Evolutionary conservation across 2,113 vertebrate species (phyloP).

Genomic region (Tenebrosternarchus preto): DNA sequence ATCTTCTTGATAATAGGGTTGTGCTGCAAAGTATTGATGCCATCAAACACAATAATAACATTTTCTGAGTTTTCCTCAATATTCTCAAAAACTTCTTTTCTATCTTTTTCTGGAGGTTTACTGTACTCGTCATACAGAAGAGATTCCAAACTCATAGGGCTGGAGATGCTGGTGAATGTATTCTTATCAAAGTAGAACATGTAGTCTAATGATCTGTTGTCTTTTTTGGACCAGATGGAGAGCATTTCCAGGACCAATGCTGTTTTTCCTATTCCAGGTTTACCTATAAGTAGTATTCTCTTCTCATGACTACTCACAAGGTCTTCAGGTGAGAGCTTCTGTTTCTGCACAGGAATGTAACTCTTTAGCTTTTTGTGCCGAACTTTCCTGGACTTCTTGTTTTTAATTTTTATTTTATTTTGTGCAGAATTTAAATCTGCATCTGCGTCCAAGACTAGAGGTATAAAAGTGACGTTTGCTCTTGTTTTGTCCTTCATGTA

Average conservation of each 20-base stretch:
- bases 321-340: constrained; percentile 12
- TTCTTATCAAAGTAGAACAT: constrained; percentile 55
- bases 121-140: constrained; percentile 44
- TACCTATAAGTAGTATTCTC: constrained; percentile 49
- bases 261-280: constrained; percentile 59
- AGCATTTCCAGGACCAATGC: constrained; percentile 36
- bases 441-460: constrained; percentile 43
- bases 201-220: constrained; percentile 22
- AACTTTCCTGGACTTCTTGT: constrained; percentile 44
- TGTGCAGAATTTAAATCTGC: not conserved
- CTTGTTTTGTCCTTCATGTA: not conserved
- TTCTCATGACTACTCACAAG: constrained; percentile 17
- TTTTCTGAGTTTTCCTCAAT: constrained; percentile 47
- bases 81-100: constrained; percentile 40
- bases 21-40: constrained; percentile 1
- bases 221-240: constrained; percentile 41
- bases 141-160: constrained; percentile 10
- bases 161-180: constrained; percentile 3
- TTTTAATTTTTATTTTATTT: constrained; percentile 30
- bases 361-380: constrained; percentile 37
- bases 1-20: constrained; percentile 20
- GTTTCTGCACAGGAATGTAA: constrained; percentile 35
- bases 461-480: constrained; percentile 18
- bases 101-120: constrained; percentile 14
- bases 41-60: constrained; percentile 52